Evolutionary conservation across 2,797 vertebrate genomes (phyloP).

Genomic region (Etheostoma nigrum): DNA sequence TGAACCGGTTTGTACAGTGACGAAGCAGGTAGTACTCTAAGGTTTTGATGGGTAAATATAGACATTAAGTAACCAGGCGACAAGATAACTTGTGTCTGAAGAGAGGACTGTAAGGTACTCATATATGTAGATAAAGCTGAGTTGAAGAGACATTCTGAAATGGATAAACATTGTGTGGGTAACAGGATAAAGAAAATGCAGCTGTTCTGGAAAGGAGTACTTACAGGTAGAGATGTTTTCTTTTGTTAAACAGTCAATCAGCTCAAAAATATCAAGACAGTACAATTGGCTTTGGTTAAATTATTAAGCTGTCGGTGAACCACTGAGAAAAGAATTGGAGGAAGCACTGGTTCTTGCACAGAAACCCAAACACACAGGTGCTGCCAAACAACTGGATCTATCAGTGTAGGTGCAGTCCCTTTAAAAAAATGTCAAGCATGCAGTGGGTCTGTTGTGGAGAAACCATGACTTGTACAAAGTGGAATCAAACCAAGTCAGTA

Average conservation of each 20-base stretch:
- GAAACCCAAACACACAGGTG: conserved; percentile 17
- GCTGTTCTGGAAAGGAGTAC: conserved; percentile 26
- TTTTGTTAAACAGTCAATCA: background rate
- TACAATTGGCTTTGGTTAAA: background rate
- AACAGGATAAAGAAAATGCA: background rate
- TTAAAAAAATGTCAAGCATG: conserved; percentile 48
- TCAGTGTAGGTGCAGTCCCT: conserved; percentile 28
- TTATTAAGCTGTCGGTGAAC: background rate
- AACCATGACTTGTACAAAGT: background rate
- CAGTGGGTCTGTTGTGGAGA: background rate
- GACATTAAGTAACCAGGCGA: conserved; percentile 3
- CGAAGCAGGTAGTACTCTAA: background rate
- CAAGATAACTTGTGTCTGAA: conserved; percentile 17
- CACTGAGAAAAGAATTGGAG: background rate
- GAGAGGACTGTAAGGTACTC: background rate
- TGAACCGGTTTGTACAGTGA: conserved; percentile 78
- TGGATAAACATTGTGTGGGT: conserved; percentile 27
- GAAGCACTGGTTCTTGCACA: conserved; percentile 13
- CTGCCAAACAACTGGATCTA: background rate
- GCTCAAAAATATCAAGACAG: fast-evolving
- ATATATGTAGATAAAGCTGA: conserved; percentile 4
- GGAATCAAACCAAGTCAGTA: background rate
- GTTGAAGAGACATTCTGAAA: conserved; percentile 11
- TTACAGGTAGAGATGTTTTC: conserved; percentile 58
- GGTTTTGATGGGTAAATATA: conserved; percentile 40